Conservation (phyloP, 2,888 invertebrate species). For the Metalampra italica region DNA sequence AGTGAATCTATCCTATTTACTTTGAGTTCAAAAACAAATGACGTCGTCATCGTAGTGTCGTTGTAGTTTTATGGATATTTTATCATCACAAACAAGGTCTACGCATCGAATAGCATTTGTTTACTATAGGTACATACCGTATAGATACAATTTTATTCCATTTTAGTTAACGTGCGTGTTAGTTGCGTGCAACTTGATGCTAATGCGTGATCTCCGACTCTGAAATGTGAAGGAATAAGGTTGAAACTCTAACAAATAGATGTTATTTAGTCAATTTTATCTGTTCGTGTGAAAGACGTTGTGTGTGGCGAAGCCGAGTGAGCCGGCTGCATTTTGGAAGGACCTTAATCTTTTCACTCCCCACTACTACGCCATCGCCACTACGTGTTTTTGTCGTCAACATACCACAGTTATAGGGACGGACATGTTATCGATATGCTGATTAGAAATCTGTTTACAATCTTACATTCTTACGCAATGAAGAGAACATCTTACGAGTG, state of each 20-base stretch:
- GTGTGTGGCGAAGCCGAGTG: conserved; percentile 51
- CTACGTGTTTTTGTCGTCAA: conserved; percentile 62
- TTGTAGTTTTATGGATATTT: conserved; percentile 32
- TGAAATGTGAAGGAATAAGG: conserved; percentile 35
- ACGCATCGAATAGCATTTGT: conserved; percentile 62
- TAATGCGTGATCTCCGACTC: conserved; percentile 31
- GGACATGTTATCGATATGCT: conserved; percentile 38
- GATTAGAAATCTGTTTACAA: conserved; percentile 25
- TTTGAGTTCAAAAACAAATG: conserved; percentile 39
- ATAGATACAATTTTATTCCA: too few species aligned
- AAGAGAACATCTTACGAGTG: too few species aligned
- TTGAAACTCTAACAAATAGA: conserved; percentile 29
- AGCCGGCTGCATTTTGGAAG: conserved; percentile 69
- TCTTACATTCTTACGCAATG: neutral
- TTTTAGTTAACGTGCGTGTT: conserved; percentile 55
- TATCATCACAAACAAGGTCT: conserved; percentile 52
- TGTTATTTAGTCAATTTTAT: conserved; percentile 26
- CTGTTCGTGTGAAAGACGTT: conserved; percentile 52
- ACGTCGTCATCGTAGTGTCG: conserved; percentile 32
- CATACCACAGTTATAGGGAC: conserved; percentile 56
- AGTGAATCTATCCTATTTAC: too few species aligned
- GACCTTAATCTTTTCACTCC: conserved; percentile 57
- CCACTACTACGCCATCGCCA: conserved; percentile 40
- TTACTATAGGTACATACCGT: conserved; percentile 63
- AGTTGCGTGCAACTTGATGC: conserved; percentile 38